Evolutionary conservation across 2,113 vertebrate species (phyloP).

Genomic region (Procapra przewalskii): DNA sequence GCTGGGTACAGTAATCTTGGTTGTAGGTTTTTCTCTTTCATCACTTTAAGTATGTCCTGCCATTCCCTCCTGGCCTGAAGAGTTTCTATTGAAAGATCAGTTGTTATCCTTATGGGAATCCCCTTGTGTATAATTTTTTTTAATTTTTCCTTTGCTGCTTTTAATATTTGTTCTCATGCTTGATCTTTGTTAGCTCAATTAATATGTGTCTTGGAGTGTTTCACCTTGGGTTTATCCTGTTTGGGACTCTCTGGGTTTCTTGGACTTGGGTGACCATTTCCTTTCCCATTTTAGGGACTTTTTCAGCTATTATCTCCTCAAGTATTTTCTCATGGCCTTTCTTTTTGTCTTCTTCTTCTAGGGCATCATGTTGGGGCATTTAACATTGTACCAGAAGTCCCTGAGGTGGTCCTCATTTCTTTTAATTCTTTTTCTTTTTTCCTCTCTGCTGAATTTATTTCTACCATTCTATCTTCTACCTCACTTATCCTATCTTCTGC

Average conservation of each 20-base stretch:
- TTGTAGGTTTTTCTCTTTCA: background rate
- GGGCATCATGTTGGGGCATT: background rate
- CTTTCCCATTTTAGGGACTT: background rate
- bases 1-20: background rate
- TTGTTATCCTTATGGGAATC: background rate
- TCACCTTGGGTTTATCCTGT: background rate
- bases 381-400: background rate
- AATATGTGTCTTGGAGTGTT: background rate
- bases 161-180: background rate
- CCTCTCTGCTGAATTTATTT: background rate
- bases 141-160: background rate
- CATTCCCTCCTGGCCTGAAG: background rate
- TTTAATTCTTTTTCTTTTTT: background rate
- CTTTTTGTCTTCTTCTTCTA: background rate
- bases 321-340: background rate
- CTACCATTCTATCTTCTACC: background rate
- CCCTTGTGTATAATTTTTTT: background rate
- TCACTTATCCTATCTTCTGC: background rate
- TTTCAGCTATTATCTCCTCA: background rate
- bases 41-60: background rate
- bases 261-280: background rate
- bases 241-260: background rate
- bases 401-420: background rate
- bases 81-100: background rate
- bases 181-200: background rate